phyloP scores from a whole-genome alignment of 1,140 invertebrate species.

The Thaumetopoea pityocampa region DNA sequence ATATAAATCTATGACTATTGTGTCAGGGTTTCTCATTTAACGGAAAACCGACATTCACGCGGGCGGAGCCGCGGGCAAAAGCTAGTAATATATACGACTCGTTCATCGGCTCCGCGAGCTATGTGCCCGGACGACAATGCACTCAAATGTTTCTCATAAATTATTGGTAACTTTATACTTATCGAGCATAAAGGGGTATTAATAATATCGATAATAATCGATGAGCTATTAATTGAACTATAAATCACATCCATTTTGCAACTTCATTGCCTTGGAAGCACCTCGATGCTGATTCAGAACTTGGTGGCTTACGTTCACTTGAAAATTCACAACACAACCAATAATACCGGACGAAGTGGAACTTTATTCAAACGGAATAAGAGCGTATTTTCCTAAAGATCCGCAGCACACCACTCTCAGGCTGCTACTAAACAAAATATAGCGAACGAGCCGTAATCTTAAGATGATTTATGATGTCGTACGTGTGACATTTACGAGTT shows the following conservation, averaged over 20 bases:
- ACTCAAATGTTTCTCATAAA: no score
- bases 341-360: slow-evolving; percentile 22
- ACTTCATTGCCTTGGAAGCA: slow-evolving; percentile 42
- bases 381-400: slow-evolving; percentile 19
- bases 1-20: no score
- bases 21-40: no score
- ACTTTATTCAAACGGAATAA: slow-evolving; percentile 18
- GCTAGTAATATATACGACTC: no score
- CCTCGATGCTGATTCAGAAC: slow-evolving; percentile 59
- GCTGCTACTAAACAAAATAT: slow-evolving; percentile 32
- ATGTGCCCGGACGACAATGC: no score
- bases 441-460: slow-evolving; percentile 61
- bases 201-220: slow-evolving; percentile 26
- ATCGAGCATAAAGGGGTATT: no score
- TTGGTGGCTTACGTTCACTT: slow-evolving; percentile 49
- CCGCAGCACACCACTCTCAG: slow-evolving; percentile 27
- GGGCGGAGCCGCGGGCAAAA: no score
- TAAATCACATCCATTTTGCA: slow-evolving; percentile 58
- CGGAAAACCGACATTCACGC: no score
- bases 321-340: slow-evolving; percentile 32
- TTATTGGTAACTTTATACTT: no score
- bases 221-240: slow-evolving; percentile 62
- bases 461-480: slow-evolving; percentile 73
- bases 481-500: slow-evolving; percentile 69
- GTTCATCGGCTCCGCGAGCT: no score